Conservation (phyloP, 1,140 invertebrate genomes). For the Musca vetustissima region DNA sequence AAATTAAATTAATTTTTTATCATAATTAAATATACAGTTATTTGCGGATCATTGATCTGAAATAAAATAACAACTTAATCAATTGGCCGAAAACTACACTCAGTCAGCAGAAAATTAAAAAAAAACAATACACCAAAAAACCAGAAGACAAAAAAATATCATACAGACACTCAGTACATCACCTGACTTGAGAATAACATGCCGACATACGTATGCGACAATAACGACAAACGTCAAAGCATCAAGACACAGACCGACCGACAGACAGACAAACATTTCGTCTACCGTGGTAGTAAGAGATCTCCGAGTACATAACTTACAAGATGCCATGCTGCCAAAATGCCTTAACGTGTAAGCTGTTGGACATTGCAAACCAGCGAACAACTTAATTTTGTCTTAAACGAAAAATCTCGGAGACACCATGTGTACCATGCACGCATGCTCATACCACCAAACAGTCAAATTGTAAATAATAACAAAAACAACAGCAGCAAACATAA, state of each 20-base stretch:
- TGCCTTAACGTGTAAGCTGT: background rate
- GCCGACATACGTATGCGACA: too few relatives aligned
- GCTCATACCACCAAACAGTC: background rate
- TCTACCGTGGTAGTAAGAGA: background rate
- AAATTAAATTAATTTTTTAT: too few relatives aligned
- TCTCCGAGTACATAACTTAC: constrained; percentile 8
- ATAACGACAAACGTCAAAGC: too few relatives aligned
- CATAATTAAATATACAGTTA: too few relatives aligned
- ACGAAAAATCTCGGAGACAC: too few relatives aligned
- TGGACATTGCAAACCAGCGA: constrained; percentile 4
- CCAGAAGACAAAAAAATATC: too few relatives aligned
- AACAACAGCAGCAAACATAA: constrained; percentile 8
- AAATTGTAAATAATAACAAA: constrained; percentile 17
- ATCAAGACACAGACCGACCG: background rate
- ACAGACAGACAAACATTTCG: background rate
- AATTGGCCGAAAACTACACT: background rate
- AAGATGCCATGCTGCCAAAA: constrained; percentile 12
- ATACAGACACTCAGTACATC: constrained; percentile 6
- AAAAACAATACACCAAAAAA: too few relatives aligned
- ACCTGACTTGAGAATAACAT: constrained; percentile 11
- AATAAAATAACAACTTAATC: constrained; percentile 21
- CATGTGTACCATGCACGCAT: background rate
- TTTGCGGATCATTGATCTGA: background rate
- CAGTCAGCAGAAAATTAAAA: too few relatives aligned
- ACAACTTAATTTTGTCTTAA: constrained; percentile 14